Percentiles rank a stretch among this genome's conserved stretches.
Evolutionary conservation across 2,113 vertebrate species (phyloP).

Genomic region (Arizona elegans): DNA sequence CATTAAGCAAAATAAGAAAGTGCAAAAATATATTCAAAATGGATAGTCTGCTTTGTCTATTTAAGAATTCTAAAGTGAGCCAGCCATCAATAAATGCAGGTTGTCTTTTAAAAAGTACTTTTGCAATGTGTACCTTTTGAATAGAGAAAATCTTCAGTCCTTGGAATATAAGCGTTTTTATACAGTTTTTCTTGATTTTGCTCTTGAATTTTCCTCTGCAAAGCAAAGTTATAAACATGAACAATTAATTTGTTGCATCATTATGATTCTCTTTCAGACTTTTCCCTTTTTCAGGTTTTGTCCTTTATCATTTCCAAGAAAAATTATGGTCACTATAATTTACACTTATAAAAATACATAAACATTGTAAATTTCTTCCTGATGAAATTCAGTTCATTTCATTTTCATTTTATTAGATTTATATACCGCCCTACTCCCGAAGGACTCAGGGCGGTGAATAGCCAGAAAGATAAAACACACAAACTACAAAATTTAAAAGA

Average conservation of each 20-base stretch:
- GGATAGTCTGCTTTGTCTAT: background rate
- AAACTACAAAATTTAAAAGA: too few relatives aligned
- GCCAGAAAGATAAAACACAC: too few relatives aligned
- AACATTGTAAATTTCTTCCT: background rate
- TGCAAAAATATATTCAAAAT: background rate
- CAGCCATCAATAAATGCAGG: background rate
- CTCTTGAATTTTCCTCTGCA: background rate
- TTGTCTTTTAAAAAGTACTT: background rate
- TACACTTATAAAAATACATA: background rate
- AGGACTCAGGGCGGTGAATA: too few relatives aligned
- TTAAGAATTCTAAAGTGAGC: background rate
- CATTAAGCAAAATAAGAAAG: background rate
- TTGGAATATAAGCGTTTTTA: background rate
- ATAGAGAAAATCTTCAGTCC: background rate
- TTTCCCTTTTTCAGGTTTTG: background rate
- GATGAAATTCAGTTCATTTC: too few relatives aligned
- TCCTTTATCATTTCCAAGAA: background rate
- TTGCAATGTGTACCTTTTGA: background rate
- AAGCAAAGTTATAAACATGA: background rate
- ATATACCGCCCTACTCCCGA: too few relatives aligned
- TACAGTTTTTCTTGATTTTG: background rate
- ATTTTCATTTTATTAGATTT: too few relatives aligned
- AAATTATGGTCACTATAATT: background rate
- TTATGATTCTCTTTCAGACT: background rate
- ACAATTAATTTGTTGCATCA: background rate